Percentiles rank a stretch among this genome's conserved stretches.
These are phyloP conservation scores for Polyergus mexicanus DNA, from an alignment of 1,140 invertebrate species.

Conservation along the genomic window DNA sequence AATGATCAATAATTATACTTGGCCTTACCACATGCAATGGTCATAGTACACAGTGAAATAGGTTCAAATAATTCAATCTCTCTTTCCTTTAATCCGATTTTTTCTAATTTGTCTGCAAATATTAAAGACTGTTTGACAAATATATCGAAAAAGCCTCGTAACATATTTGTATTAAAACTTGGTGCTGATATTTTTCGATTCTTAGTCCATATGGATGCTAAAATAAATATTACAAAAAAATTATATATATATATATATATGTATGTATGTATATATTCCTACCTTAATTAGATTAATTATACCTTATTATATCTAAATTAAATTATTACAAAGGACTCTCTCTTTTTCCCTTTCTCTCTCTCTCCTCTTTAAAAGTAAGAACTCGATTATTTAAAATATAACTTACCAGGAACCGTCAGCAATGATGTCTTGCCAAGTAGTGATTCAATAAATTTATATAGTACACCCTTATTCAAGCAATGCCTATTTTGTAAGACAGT, in stretches of 20 bases:
- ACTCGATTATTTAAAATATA: background rate
- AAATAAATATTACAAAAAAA: background rate
- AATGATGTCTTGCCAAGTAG: background rate
- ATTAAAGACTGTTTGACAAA: slow-evolving; percentile 1
- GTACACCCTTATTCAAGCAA: background rate
- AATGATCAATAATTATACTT: too few species aligned
- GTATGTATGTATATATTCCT: too few species aligned
- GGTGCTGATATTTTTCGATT: background rate
- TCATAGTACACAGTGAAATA: too few species aligned
- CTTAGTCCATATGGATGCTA: background rate
- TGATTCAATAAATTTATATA: background rate
- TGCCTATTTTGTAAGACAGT: background rate
- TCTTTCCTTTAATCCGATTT: slow-evolving; percentile 73
- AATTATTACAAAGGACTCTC: background rate
- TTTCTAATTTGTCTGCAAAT: background rate
- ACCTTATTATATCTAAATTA: background rate
- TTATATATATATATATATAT: background rate
- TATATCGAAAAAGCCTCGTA: background rate
- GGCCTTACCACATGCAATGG: too few species aligned
- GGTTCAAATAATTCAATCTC: background rate
- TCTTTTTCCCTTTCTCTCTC: too few species aligned
- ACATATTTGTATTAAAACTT: background rate
- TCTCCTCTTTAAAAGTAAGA: background rate
- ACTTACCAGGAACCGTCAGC: background rate
- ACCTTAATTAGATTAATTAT: too few species aligned